Percentiles rank a stretch among this genome's conserved stretches.
Evolutionary conservation across 1,140 invertebrate species (phyloP).

Genomic region (Cherax quadricarinatus): DNA sequence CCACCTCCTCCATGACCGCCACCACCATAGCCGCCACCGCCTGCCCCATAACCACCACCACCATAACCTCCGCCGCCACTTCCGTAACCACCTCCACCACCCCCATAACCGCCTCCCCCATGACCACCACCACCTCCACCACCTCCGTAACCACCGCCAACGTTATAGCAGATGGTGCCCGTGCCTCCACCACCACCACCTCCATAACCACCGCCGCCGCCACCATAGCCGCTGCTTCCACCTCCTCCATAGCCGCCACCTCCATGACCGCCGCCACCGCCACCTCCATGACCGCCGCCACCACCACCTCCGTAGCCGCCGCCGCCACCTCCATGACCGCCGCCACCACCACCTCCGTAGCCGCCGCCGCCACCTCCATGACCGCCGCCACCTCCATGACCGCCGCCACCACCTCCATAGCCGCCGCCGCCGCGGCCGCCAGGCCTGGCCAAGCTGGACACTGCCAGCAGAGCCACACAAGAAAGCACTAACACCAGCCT

Average conservation of each 20-base stretch:
- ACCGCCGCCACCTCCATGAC: background rate
- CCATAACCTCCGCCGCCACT: background rate
- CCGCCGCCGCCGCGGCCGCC: background rate
- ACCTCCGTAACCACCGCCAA: no score
- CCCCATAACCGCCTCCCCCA: background rate
- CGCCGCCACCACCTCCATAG: background rate
- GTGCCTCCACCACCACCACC: background rate
- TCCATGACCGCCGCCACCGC: no score
- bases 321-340: background rate
- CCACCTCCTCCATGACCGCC: background rate
- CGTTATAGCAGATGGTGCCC: no score
- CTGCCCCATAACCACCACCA: background rate
- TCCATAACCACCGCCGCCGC: no score
- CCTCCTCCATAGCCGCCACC: background rate
- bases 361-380: background rate
- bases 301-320: no score
- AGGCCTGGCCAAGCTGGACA: background rate
- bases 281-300: no score
- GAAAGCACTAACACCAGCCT: background rate
- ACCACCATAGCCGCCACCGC: background rate
- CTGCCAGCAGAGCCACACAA: background rate
- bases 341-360: background rate
- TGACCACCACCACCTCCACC: background rate
- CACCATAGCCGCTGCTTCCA: background rate
- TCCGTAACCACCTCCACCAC: background rate